These are phyloP conservation scores for Spicauda simplicius DNA, from an alignment of 2,888 invertebrate species.

Conservation along the genomic window DNA sequence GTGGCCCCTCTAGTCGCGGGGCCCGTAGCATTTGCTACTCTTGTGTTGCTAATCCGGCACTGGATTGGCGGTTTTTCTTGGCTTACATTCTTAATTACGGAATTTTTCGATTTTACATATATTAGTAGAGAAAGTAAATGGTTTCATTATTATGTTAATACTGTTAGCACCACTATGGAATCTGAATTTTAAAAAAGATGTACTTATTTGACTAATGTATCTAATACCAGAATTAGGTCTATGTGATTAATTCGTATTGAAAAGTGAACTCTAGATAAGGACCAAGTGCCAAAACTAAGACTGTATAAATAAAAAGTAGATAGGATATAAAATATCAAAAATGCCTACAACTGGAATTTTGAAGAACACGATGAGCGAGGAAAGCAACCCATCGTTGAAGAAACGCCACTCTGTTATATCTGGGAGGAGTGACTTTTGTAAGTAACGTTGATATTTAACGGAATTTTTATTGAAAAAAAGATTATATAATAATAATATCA, in stretches of 20 bases:
- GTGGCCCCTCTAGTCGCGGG: no score
- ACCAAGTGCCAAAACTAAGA: constrained; percentile 5
- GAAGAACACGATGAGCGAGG: constrained; percentile 47
- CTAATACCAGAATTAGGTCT: not conserved
- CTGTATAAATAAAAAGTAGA: constrained; percentile 13
- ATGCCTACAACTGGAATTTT: constrained; percentile 55
- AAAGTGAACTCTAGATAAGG: not conserved
- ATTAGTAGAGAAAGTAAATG: no score
- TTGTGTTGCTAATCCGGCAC: no score
- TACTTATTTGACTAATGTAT: not conserved
- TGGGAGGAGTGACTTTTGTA: constrained; percentile 71
- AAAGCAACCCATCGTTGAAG: constrained; percentile 52
- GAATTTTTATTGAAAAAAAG: no score
- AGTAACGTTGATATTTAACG: constrained; percentile 48
- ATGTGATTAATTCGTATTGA: not conserved
- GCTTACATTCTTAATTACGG: no score
- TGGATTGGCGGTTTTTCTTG: no score
- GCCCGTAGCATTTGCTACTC: no score
- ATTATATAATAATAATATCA: no score
- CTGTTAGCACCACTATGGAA: not conserved
- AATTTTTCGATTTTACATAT: no score
- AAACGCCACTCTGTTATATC: constrained; percentile 71
- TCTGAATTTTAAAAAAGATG: not conserved
- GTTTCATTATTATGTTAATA: no score
- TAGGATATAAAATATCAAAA: constrained; percentile 22